phyloP scores from a whole-genome alignment of 2,888 invertebrate species.

The Maniola hyperantus region DNA sequence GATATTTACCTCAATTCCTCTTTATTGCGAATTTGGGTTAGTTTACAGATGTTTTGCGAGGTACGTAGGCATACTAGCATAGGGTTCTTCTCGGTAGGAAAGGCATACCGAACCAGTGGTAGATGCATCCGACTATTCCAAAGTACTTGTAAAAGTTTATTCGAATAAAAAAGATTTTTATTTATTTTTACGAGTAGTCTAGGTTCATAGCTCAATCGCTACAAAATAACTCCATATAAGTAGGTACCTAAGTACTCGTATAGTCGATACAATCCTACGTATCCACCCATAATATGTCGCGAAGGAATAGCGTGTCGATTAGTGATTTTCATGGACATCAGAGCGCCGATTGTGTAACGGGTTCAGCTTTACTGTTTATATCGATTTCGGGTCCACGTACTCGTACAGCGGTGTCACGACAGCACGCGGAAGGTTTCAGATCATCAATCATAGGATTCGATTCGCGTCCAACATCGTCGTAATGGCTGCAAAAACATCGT shows the following conservation, averaged over 20 bases:
- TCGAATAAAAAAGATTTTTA: no score
- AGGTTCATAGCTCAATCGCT: no score
- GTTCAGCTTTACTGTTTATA: conserved; percentile 59
- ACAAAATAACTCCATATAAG: background rate
- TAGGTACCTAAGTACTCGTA: no score
- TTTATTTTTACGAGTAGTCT: no score
- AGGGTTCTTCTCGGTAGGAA: no score
- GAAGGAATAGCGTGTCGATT: conserved; percentile 27
- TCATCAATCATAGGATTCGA: conserved; percentile 68
- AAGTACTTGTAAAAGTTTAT: no score
- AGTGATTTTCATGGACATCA: conserved; percentile 54
- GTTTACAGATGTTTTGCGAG: no score
- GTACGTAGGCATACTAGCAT: no score
- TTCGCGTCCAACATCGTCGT: conserved; percentile 52
- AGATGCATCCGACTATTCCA: no score
- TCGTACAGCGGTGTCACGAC: conserved; percentile 49
- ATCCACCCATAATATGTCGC: background rate
- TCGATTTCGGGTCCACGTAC: conserved; percentile 58
- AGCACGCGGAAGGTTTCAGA: conserved; percentile 68
- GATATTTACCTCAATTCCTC: no score
- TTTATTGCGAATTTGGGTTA: no score
- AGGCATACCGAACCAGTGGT: no score
- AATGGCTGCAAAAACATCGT: conserved; percentile 64
- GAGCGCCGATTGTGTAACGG: conserved; percentile 69
- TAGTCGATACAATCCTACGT: background rate